phyloP scores from a whole-genome alignment of 2,797 vertebrate genomes.

The Myripristis murdjan region DNA sequence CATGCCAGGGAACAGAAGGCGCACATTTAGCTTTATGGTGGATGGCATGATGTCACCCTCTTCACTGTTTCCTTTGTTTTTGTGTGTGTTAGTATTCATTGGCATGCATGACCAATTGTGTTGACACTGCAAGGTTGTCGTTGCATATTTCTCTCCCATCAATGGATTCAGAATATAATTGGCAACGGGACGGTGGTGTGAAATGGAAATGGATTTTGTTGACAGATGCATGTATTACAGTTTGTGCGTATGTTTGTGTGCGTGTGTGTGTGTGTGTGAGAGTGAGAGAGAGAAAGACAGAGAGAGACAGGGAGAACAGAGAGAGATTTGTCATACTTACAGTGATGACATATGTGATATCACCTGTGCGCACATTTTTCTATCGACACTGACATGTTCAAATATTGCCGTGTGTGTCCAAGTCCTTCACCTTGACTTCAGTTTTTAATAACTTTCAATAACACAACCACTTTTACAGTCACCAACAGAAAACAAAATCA shows the following conservation, averaged over 20 bases:
- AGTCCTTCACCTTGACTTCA: slow-evolving; percentile 7
- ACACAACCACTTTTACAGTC: neutral
- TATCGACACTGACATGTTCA: slow-evolving; percentile 27
- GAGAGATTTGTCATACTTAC: slow-evolving; percentile 53
- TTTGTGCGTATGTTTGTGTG: slow-evolving; percentile 5
- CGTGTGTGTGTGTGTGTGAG: slow-evolving; percentile 13
- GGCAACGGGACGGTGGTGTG: slow-evolving; percentile 44
- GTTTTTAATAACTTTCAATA: slow-evolving; percentile 12
- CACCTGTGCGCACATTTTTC: slow-evolving; percentile 12
- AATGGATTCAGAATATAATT: slow-evolving; percentile 58
- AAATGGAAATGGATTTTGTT: slow-evolving; percentile 55
- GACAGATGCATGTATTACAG: slow-evolving; percentile 41
- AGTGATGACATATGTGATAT: slow-evolving; percentile 27
- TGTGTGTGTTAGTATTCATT: slow-evolving; percentile 64
- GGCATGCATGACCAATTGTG: slow-evolving; percentile 74
- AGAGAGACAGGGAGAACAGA: too few species aligned
- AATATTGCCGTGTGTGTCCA: neutral
- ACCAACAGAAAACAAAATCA: too few species aligned
- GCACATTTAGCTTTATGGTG: neutral
- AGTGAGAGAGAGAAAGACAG: neutral
- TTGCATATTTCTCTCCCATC: slow-evolving; percentile 31
- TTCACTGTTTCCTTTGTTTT: slow-evolving; percentile 25
- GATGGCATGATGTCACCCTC: slow-evolving; percentile 1
- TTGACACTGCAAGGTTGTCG: slow-evolving; percentile 58
- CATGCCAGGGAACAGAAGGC: slow-evolving; percentile 7